A percentile compares a stretch with the other conserved stretches of the same genome.
Evolutionary conservation across 2,113 vertebrate genomes (phyloP).

Genomic region (Chaetura pelagica): DNA sequence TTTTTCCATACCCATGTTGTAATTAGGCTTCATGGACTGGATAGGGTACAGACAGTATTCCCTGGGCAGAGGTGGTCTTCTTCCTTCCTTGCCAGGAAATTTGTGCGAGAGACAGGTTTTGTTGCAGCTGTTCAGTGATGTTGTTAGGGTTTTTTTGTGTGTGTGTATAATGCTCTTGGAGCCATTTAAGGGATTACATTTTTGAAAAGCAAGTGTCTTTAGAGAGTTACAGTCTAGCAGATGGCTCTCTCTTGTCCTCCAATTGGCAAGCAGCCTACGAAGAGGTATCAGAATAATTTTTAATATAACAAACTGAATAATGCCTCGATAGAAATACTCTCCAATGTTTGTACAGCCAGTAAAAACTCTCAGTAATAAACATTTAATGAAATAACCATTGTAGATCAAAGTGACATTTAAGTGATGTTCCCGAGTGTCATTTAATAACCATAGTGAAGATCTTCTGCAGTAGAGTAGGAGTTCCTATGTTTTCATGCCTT

Average conservation of each 20-base stretch:
- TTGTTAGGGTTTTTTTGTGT: not conserved
- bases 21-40: not conserved
- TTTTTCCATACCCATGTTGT: not conserved
- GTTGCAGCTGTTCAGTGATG: not conserved
- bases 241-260: not conserved
- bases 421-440: constrained; percentile 28
- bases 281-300: constrained; percentile 32
- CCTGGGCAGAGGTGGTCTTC: not conserved
- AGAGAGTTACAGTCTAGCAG: not conserved
- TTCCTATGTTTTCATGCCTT: not conserved
- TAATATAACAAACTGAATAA: constrained; percentile 7
- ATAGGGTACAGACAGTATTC: not conserved
- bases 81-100: not conserved
- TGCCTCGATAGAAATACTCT: not conserved
- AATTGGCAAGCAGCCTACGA: constrained; percentile 8
- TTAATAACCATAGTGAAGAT: constrained; percentile 4
- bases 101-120: not conserved
- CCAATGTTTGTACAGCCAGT: constrained; percentile 2
- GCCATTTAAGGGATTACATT: not conserved
- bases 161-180: not conserved
- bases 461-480: not conserved
- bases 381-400: constrained; percentile 21
- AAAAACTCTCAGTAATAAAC: constrained; percentile 18
- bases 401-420: constrained; percentile 48
- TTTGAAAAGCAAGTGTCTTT: constrained; percentile 26